Evolutionary conservation across 2,797 vertebrate species (phyloP).

Genomic region (Linurgus olivaceus): DNA sequence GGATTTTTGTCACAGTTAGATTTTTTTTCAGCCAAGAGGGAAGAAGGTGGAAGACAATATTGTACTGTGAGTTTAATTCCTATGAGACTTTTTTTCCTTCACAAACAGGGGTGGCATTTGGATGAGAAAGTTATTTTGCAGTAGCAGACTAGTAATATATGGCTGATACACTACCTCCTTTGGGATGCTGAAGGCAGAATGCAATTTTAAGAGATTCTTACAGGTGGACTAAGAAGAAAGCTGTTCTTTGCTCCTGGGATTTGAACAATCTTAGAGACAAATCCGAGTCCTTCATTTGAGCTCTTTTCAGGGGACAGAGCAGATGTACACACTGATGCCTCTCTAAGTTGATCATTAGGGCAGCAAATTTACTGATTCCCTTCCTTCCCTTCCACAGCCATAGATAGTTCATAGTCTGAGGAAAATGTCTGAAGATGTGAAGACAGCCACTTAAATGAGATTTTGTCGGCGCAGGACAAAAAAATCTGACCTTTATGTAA

Average conservation of each 20-base stretch:
- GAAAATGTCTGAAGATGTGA: not conserved
- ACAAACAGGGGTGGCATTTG: not conserved
- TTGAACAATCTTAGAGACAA: not conserved
- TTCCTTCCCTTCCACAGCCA: not conserved
- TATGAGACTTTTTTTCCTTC: not conserved
- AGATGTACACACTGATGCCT: fast-evolving
- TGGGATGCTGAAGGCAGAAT: not conserved
- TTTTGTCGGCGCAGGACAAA: not conserved
- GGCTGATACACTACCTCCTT: not conserved
- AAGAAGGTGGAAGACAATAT: not conserved
- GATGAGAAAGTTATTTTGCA: not conserved
- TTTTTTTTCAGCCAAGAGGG: not conserved
- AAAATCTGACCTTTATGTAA: not conserved
- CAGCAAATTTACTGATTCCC: not conserved
- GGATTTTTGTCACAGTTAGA: not conserved
- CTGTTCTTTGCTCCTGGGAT: not conserved
- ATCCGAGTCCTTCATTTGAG: not conserved
- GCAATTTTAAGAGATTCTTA: not conserved
- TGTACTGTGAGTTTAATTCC: not conserved
- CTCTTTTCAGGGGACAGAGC: not conserved
- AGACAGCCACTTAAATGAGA: not conserved
- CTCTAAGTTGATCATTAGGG: not conserved
- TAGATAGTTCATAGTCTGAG: not conserved
- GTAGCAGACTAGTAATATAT: not conserved
- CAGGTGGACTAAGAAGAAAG: not conserved